phyloP scores from a whole-genome alignment of 2,113 vertebrate species.

The Pithys albifrons region DNA sequence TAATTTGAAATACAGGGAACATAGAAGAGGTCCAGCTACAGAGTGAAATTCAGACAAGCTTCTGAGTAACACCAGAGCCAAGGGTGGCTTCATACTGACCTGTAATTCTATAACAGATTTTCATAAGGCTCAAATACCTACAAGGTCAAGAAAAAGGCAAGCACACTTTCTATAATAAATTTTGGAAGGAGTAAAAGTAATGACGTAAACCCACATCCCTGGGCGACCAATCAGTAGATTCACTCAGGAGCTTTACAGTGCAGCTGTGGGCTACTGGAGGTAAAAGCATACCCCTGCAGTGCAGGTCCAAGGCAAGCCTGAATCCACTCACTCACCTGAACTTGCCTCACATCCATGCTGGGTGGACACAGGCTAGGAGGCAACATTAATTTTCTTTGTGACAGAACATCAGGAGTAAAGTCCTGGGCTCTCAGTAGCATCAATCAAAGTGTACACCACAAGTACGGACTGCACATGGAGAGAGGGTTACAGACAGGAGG shows the following conservation, averaged over 20 bases:
- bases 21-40: background rate
- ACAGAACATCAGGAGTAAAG: background rate
- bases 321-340: background rate
- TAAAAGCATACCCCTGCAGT: background rate
- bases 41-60: constrained; percentile 9
- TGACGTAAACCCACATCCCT: background rate
- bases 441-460: accelerated
- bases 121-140: background rate
- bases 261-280: background rate
- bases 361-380: background rate
- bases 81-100: background rate
- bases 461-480: accelerated
- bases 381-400: background rate
- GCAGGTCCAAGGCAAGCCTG: background rate
- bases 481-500: accelerated
- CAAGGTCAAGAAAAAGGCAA: background rate
- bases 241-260: background rate
- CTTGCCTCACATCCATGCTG: background rate
- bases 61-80: background rate
- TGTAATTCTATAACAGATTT: background rate
- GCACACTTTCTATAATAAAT: background rate
- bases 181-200: background rate
- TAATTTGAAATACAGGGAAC: background rate
- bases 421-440: accelerated
- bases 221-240: background rate